Evolutionary conservation across 2,797 vertebrate genomes (phyloP).

Genomic region (Spatula clypeata): DNA sequence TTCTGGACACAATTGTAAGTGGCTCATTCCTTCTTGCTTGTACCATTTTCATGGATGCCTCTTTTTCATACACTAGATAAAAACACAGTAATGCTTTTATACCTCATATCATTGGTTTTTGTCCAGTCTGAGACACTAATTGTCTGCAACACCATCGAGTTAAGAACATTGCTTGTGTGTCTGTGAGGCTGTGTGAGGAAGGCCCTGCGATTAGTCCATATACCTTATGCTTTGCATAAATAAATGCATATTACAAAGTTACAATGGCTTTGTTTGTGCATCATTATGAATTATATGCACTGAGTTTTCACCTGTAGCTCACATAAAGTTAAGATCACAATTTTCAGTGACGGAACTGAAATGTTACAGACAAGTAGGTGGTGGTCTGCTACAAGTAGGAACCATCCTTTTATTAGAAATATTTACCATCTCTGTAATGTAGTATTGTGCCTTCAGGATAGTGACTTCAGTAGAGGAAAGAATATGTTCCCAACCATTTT

Average conservation of each 20-base stretch:
- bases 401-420: not conserved
- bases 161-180: not conserved
- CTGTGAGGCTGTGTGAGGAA: not conserved
- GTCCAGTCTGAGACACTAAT: not conserved
- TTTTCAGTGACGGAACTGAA: not conserved
- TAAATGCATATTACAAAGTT: not conserved
- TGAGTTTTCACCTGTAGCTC: not conserved
- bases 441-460: not conserved
- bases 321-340: not conserved
- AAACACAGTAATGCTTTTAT: not conserved
- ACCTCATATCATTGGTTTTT: not conserved
- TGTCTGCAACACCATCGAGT: not conserved
- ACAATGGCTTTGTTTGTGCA: not conserved
- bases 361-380: not conserved
- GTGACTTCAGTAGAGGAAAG: not conserved
- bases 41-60: not conserved
- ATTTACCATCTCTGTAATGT: not conserved
- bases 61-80: not conserved
- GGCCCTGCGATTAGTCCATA: not conserved
- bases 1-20: rapidly evolving
- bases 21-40: not conserved
- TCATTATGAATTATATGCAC: not conserved
- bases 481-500: not conserved
- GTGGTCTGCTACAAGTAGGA: not conserved
- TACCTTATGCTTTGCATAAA: not conserved